Percentiles rank a stretch among this genome's conserved stretches.
phyloP scores from a whole-genome alignment of 1,140 invertebrate species.

The Drosophila arizonae region DNA sequence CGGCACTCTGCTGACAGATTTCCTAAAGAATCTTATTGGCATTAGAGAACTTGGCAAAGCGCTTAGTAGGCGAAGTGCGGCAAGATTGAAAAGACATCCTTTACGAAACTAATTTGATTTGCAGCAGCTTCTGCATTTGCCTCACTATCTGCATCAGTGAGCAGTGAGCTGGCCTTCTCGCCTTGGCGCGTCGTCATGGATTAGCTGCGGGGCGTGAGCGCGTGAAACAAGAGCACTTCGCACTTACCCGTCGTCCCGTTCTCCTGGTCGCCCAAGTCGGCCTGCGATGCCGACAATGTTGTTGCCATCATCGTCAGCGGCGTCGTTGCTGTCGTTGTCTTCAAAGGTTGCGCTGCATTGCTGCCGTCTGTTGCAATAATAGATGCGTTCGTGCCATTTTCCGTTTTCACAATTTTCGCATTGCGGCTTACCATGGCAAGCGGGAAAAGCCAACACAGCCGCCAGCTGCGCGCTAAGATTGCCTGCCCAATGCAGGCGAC shows the following conservation, averaged over 20 bases:
- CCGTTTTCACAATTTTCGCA: constrained; percentile 72
- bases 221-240: constrained; percentile 29
- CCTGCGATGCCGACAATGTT: constrained; percentile 59
- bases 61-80: neutral
- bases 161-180: neutral
- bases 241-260: constrained; percentile 78
- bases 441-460: constrained; percentile 46
- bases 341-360: constrained; percentile 63
- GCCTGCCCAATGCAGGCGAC: constrained; percentile 40
- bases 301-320: constrained; percentile 48
- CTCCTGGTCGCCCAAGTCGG: constrained; percentile 63
- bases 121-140: constrained; percentile 30
- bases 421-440: constrained; percentile 66
- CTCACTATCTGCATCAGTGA: neutral
- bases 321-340: constrained; percentile 37
- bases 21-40: neutral
- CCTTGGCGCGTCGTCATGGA: constrained; percentile 13
- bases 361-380: constrained; percentile 58
- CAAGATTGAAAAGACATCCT: constrained; percentile 33
- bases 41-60: neutral
- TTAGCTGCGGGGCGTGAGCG: constrained; percentile 4
- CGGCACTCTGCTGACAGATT: neutral
- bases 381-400: constrained; percentile 69
- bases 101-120: constrained; percentile 62
- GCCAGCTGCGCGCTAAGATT: constrained; percentile 63